Percentiles rank a stretch among this genome's conserved stretches.
Conservation (phyloP, 2,888 invertebrate species). For the Baronia brevicornis region DNA sequence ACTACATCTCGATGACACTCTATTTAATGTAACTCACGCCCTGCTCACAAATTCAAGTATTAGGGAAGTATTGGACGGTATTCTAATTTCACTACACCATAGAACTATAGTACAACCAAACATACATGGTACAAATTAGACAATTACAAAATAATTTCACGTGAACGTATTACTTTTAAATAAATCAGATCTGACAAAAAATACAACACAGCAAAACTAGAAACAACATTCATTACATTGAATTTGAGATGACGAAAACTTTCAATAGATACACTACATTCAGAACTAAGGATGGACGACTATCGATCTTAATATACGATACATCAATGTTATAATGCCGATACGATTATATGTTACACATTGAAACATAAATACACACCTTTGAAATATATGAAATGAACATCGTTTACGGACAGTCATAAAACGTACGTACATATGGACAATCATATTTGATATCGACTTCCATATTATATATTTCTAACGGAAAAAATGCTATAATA, state of each 20-base stretch:
- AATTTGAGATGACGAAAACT: conserved; percentile 6
- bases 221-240: conserved; percentile 6
- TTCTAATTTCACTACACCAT: conserved; percentile 20
- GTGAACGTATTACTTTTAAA: conserved; percentile 3
- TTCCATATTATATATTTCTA: too few relatives aligned
- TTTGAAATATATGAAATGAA: too few relatives aligned
- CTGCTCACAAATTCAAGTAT: conserved; percentile 10
- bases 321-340: too few relatives aligned
- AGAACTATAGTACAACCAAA: conserved; percentile 17
- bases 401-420: too few relatives aligned
- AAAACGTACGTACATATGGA: too few relatives aligned
- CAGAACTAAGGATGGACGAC: too few relatives aligned
- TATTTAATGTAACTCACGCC: conserved; percentile 8
- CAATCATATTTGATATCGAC: too few relatives aligned
- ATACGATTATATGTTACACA: too few relatives aligned
- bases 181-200: conserved; percentile 5
- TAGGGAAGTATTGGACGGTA: conserved; percentile 16
- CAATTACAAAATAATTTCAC: conserved; percentile 1
- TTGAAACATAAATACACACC: too few relatives aligned
- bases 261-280: conserved; percentile 9
- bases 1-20: conserved; percentile 9
- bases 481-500: too few relatives aligned
- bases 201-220: conserved; percentile 1
- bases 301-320: too few relatives aligned
- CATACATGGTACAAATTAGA: conserved; percentile 8